These are phyloP conservation scores for Holocentrus rufus DNA, from an alignment of 2,797 vertebrate genomes.

Conservation along the genomic window DNA sequence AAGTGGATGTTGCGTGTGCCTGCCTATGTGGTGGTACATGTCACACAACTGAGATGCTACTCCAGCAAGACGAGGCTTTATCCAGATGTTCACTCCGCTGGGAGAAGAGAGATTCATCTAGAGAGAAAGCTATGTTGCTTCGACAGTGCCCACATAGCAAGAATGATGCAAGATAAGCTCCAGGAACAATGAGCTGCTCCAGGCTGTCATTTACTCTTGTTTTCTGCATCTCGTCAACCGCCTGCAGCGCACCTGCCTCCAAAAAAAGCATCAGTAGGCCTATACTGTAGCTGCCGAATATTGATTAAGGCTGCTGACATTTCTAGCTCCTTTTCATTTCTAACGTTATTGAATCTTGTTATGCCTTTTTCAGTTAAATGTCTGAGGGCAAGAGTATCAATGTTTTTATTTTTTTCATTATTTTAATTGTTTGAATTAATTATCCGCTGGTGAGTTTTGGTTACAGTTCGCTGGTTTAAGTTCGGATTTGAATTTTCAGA, in stretches of 20 bases:
- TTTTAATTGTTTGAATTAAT: too few species aligned
- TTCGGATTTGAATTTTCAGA: too few species aligned
- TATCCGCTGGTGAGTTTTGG: too few species aligned
- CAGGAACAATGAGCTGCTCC: slow-evolving; percentile 43
- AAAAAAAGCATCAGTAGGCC: slow-evolving; percentile 39
- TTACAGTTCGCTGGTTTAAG: too few species aligned
- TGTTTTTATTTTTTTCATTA: too few species aligned
- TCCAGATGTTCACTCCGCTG: slow-evolving; percentile 45
- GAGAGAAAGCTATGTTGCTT: slow-evolving; percentile 27
- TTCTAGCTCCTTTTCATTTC: slow-evolving; percentile 55
- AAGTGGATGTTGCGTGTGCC: too few species aligned
- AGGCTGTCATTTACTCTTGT: slow-evolving; percentile 47
- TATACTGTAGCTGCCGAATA: slow-evolving; percentile 52
- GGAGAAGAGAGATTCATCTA: slow-evolving; percentile 4
- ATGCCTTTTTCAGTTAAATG: slow-evolving; percentile 22
- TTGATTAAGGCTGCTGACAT: slow-evolving; percentile 74
- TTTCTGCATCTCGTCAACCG: slow-evolving; percentile 52
- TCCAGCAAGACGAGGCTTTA: not conserved
- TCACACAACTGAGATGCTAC: slow-evolving; percentile 4
- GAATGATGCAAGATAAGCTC: slow-evolving; percentile 46
- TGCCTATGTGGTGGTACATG: not conserved
- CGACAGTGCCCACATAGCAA: slow-evolving; percentile 28
- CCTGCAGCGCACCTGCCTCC: slow-evolving; percentile 60
- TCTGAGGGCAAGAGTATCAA: not conserved
- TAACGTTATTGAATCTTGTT: not conserved